A percentile compares a stretch with the other conserved stretches of the same genome.
Evolutionary conservation across 1,140 invertebrate genomes (phyloP).

Genomic region (Diploscapter pachys): DNA sequence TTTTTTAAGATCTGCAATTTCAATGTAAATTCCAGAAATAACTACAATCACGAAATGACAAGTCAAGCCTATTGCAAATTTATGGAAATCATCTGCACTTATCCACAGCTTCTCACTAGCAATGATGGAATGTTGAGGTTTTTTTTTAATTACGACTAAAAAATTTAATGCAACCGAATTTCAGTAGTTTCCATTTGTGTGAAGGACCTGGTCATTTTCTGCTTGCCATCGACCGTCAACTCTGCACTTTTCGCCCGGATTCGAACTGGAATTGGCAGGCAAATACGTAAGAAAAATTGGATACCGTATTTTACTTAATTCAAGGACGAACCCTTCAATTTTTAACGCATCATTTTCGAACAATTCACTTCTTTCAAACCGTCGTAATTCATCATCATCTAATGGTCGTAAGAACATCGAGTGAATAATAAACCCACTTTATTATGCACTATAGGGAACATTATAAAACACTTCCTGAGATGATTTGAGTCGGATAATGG

Average conservation of each 20-base stretch:
- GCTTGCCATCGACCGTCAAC: constrained; percentile 27
- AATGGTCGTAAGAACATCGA: no score
- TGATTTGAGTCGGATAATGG: no score
- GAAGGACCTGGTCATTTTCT: constrained; percentile 49
- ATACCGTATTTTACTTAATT: background rate
- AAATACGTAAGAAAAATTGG: constrained; percentile 14
- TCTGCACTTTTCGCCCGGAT: constrained; percentile 22
- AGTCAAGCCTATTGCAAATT: constrained; percentile 50
- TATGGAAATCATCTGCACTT: constrained; percentile 32
- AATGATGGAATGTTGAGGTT: background rate
- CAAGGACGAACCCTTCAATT: background rate
- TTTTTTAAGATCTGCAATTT: background rate
- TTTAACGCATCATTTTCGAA: background rate
- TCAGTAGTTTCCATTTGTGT: constrained; percentile 47
- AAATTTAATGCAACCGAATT: constrained; percentile 16
- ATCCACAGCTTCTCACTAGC: constrained; percentile 25
- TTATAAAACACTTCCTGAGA: no score
- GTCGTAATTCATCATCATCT: no score
- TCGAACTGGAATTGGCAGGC: constrained; percentile 32
- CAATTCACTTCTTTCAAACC: background rate
- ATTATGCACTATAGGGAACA: no score
- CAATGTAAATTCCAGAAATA: background rate
- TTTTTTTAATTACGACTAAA: constrained; percentile 8
- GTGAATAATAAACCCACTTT: no score
- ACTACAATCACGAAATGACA: background rate